These are phyloP conservation scores for Agrotis clavis DNA, from an alignment of 2,888 invertebrate species.

Conservation along the genomic window DNA sequence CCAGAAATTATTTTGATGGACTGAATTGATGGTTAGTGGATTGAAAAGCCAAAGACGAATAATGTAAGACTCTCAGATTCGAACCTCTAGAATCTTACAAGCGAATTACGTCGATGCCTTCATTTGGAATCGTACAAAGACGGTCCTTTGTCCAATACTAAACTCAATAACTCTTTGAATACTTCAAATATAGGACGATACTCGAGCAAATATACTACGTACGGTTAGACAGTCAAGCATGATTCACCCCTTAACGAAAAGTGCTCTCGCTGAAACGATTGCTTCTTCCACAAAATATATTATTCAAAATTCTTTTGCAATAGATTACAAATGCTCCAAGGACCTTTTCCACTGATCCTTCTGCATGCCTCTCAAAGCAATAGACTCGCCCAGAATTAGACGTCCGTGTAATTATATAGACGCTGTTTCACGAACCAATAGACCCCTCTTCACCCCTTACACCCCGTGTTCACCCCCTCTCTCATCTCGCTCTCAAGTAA, in stretches of 20 bases:
- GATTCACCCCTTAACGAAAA: background rate
- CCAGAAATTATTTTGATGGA: background rate
- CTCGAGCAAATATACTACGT: background rate
- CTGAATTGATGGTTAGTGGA: background rate
- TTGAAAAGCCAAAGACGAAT: too few species aligned
- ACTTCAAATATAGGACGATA: background rate
- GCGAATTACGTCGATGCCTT: background rate
- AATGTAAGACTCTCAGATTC: background rate
- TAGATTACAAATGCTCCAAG: conserved; percentile 7
- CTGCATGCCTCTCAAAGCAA: conserved; percentile 34
- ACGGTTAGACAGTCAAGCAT: background rate
- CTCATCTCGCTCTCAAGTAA: conserved; percentile 59
- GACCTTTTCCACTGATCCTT: conserved; percentile 34
- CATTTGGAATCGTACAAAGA: background rate
- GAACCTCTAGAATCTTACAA: background rate
- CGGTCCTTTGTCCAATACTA: background rate
- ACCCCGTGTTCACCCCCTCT: background rate
- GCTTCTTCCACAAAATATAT: background rate
- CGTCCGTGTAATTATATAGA: conserved; percentile 66
- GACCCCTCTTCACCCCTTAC: conserved; percentile 4
- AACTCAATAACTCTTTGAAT: too few species aligned
- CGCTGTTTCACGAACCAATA: conserved; percentile 66
- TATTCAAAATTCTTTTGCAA: conserved; percentile 1
- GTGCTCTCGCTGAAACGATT: background rate
- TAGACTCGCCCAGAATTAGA: conserved; percentile 60